Base-by-base conservation (phyloP, 2,888 invertebrate species). In the Liopterus haemorrhoidalis region DNA sequence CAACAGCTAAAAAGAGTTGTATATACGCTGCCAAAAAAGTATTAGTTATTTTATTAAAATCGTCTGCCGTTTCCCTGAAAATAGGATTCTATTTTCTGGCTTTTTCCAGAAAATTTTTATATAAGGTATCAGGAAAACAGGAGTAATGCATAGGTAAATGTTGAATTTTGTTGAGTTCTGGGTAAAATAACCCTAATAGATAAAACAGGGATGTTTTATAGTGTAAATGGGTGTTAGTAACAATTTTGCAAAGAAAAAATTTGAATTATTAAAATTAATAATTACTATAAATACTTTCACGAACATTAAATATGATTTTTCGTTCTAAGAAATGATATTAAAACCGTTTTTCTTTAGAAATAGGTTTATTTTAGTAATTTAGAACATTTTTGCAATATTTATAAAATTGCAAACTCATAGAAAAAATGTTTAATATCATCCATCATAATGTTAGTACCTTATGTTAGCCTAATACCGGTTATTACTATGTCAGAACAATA, bases 21-120 rank as follows among this genome's bases (percentile, higher is more conserved):
- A 16, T 38, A 14, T 38, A 9, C 19, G 32, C 4, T 14, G 19
- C 14, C 39, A 22, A 45, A 38, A 44, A 45, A 38, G 19, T 64
- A 66, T 66, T 65, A 65, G 65, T 66, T 66, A 65, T 66, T 62
- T 67, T 67, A 66, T 66, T 63, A 63, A 65, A 62, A 65, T 61
- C 53, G 35, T 21, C 43, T 47, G 54, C 54, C 58, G 69, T 71
- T 70, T 70, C 70, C 69, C 63, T 67, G 62, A 69, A 69, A 65
- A 60, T 60, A 57, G 63, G 63, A 63, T 70, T 65, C 64, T 59
- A 66, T 71, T 72, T 71, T 71, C 70, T 65, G 65, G 70, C 71
- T 72, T 72, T 72, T 72, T 71, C 71, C 70, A 71, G 71, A 72
- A 72, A 72, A 71, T 70, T 72, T 70, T 72, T 72, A 73, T 71